Evolutionary conservation across 2,888 invertebrate species (phyloP), one percentile per base, ranked within the genome.

Genomic region (Drosophila mettleri): DNA sequence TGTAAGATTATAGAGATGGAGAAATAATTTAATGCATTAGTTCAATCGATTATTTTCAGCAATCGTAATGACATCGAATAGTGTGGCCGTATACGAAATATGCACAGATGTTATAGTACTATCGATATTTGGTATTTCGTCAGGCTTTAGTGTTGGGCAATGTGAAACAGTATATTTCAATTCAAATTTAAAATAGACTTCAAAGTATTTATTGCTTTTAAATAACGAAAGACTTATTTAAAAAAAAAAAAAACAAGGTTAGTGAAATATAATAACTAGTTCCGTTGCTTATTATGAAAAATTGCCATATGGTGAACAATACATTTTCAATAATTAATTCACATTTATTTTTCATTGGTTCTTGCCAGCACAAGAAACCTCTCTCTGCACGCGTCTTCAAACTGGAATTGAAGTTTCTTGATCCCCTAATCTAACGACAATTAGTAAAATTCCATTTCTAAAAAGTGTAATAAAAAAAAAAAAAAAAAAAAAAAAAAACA

Each of bases 1-100:
- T 49, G 46, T 54, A 61, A 59, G 58, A 43, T 53, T 69, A 31
- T 62, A 73, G 71, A 33, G 73, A 59, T 71, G 72, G 34, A 57
- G 33, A 39, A 34, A 39, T 27, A 36, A 24, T 22, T 34, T 16
- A 46, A 62, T 39, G 27, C 18, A 18, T 33, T 31, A 33, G 1
- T 18, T 8, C 6, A 22, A 43, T 51, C 63, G 63, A 63, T 63
- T 20, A 34, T 27, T 41, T 33, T 34, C 24, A 31, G 20, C 39
- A 34, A 48, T 48, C 48, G 62, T 16, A 16, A 22, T 2, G 5
- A 7, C 4, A 29, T 1, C 10, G 9, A 14, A 18, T 2, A 29
- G 34, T 63, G 63, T 63, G 64, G n/a, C 63, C 63, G 22, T 41
- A 9, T 2, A 27, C 12, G 6, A 9, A 24, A 24, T 5, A 33